Conservation (phyloP, 2,888 invertebrate genomes). For the Drosophila anceps region DNA sequence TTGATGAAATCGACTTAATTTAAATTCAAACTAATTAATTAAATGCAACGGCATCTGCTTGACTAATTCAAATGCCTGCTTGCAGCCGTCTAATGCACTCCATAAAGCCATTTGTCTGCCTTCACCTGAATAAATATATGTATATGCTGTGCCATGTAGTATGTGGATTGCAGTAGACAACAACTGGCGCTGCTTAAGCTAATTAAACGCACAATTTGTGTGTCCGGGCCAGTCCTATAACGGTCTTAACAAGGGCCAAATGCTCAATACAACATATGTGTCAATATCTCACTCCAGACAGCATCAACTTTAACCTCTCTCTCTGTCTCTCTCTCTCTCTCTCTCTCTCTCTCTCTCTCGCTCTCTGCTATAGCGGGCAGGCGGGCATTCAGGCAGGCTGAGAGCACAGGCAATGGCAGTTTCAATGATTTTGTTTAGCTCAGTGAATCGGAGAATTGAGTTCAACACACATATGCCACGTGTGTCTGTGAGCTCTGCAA, state of each 20-base stretch:
- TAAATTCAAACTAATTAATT: constrained; percentile 83
- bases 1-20: constrained; percentile 72
- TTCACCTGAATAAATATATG: constrained; percentile 23
- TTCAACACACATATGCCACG: constrained; percentile 37
- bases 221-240: constrained; percentile 34
- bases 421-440: constrained; percentile 83
- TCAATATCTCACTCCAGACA: constrained; percentile 45
- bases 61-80: constrained; percentile 2
- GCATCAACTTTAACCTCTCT: constrained; percentile 2
- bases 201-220: constrained; percentile 66
- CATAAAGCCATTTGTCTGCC: constrained; percentile 37
- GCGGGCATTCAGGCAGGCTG: background rate
- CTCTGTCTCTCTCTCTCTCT: background rate
- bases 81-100: constrained; percentile 29
- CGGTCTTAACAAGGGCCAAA: constrained; percentile 28
- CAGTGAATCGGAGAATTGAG: constrained; percentile 82
- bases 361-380: background rate
- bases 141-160: background rate
- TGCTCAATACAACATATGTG: constrained; percentile 25
- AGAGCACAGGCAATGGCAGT: constrained; percentile 69
- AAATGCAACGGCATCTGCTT: constrained; percentile 42
- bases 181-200: constrained; percentile 46
- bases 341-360: background rate
- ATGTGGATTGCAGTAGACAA: constrained; percentile 36
- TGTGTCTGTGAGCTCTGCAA: constrained; percentile 21